Percentiles rank a stretch among this genome's conserved stretches.
These are phyloP conservation scores for Burhinus oedicnemus DNA, from an alignment of 2,113 vertebrate species.

Conservation along the genomic window DNA sequence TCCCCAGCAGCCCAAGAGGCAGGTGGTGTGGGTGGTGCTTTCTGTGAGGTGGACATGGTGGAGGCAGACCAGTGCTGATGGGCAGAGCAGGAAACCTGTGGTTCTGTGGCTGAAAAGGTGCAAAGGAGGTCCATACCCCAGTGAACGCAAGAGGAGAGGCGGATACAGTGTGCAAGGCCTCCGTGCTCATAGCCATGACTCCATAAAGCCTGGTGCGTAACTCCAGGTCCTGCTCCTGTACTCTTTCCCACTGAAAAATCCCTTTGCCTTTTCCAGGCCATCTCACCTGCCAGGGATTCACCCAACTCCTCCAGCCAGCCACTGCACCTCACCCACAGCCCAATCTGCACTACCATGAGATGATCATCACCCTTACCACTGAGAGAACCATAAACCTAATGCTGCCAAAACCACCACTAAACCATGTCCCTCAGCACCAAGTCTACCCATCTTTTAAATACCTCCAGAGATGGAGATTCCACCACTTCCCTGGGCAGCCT, in stretches of 20 bases:
- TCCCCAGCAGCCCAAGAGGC: not conserved
- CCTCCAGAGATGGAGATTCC: too few species aligned
- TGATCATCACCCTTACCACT: not conserved
- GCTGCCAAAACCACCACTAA: too few species aligned
- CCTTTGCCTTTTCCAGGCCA: not conserved
- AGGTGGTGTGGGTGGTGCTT: not conserved
- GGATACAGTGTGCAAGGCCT: not conserved
- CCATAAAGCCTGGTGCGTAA: not conserved
- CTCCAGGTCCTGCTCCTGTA: not conserved
- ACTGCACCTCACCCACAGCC: not conserved
- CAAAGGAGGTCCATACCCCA: not conserved
- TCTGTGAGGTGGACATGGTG: not conserved
- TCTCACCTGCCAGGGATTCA: not conserved
- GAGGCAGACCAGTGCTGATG: not conserved
- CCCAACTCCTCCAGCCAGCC: not conserved
- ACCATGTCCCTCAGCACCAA: too few species aligned
- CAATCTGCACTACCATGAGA: rapidly evolving
- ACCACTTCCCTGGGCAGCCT: too few species aligned
- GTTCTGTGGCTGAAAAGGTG: not conserved
- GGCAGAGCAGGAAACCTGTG: not conserved
- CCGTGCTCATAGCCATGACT: not conserved
- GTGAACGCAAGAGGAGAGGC: not conserved
- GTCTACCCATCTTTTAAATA: too few species aligned
- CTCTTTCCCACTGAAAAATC: not conserved
- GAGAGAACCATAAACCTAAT: not conserved